These are phyloP conservation scores for Chloropsis cyanopogon DNA, from an alignment of 2,113 vertebrate species.

Conservation along the genomic window DNA sequence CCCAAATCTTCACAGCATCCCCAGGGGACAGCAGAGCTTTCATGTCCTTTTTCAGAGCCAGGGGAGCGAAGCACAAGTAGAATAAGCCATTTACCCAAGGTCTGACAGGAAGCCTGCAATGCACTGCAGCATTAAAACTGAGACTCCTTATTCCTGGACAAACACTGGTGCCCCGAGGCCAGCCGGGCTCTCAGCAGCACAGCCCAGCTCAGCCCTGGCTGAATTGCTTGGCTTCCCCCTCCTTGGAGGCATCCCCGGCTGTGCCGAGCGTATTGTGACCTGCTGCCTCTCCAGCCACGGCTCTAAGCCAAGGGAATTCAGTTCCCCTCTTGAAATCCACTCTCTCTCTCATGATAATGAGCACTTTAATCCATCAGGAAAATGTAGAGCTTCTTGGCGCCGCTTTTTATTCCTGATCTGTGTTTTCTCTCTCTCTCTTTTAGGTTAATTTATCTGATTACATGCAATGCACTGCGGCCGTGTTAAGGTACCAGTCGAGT, in stretches of 20 bases:
- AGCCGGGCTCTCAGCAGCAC: neutral
- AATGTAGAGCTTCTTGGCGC: constrained; percentile 64
- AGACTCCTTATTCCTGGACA: neutral
- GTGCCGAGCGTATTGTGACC: neutral
- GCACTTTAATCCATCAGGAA: constrained; percentile 67
- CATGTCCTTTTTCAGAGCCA: neutral
- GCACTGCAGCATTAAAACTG: neutral
- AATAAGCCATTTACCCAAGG: neutral
- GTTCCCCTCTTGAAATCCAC: constrained; percentile 7
- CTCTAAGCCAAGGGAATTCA: constrained; percentile 51
- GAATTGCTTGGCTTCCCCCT: neutral
- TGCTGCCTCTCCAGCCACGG: neutral
- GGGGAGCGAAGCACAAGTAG: neutral
- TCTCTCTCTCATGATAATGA: constrained; percentile 56
- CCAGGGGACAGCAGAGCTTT: neutral
- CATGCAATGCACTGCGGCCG: constrained; percentile 62
- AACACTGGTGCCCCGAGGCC: neutral
- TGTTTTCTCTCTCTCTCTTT: constrained; percentile 61
- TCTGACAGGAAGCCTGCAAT: neutral
- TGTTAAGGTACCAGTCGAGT: constrained; percentile 79
- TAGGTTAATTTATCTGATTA: constrained; percentile 83
- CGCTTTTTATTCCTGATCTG: constrained; percentile 60
- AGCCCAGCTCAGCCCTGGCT: neutral
- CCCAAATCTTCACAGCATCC: neutral
- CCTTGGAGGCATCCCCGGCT: neutral